Evolutionary conservation across 2,113 vertebrate species (phyloP), one percentile per base, ranked within the genome.

Genomic region (Scomber colias): DNA sequence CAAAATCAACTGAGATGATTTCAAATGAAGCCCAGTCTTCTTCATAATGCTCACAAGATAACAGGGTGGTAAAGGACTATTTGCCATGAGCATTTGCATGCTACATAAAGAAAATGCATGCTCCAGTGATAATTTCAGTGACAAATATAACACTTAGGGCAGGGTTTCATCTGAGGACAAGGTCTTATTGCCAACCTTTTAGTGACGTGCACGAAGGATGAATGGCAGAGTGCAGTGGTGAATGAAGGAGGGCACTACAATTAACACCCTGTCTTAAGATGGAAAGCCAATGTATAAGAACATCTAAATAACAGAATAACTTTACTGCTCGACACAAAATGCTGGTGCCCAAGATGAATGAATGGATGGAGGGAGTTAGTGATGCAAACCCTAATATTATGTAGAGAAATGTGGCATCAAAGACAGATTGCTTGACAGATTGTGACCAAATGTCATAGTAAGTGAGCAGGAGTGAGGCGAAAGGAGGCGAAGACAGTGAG

Each of bases 391-490:
- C 44, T 75, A 53, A 53, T 50, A 16, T 63, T 31, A 67, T 80
- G 71, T 66, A 44, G 14, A 24, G 74, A 79, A 83, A 74, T 35
- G 60, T 65, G 54, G 75, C 45, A 65, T 77, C 53, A 84, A 82
- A 86, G 77, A 82, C 74, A 87, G 84, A 86, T 78, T 82, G 82
- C 71, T 60, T 62, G 79, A 85, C 89, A 91, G 84, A 82, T 84
- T 90, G 81, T 82, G 70, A 75, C 70, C 65, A 81, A 90, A 82
- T 86, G 83, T 84, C 83, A 82, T 17, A 54, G 78, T 70, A 57
- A 59, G 27, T 4, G 21, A 64, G 76, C 62, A 83, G 30, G 56
- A 81, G 56, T 31, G 55, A 87, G 57, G 55, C 11, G 45, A 83
- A 74, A 27, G 66, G 55, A 87, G 57, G 55, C 11, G 45, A 83